Base-by-base conservation (phyloP, 1,140 invertebrate genomes). In the Drosophila jambulina region DNA sequence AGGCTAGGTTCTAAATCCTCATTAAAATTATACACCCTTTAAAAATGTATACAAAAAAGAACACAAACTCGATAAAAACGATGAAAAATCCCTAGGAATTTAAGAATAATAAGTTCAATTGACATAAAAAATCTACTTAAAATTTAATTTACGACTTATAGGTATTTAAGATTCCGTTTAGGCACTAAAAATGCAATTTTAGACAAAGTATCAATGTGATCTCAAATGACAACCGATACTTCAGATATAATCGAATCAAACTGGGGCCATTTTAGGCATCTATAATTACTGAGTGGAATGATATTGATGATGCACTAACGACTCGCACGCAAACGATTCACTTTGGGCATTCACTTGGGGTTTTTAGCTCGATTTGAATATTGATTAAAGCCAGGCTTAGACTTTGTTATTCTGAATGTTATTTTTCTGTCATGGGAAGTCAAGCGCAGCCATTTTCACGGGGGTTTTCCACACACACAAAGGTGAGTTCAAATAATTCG, bases 401-500 rank as follows among this genome's bases (percentile, higher is more conserved):
- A 64, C 60, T 21, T 78, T 81, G 54, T 65, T 42, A 12, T 21
- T 40, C 29, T 7, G 21, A 7, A 9, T 60, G 23, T 8, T 13
- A 32, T 29, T 19, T 32, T 32, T 23, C 34, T 45, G 19, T 40
- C 19, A 56, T 17, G 60, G 70, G 53, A 59, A 72, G 42, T 77
- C 82, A 85, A 81, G 82, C 81, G 78, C 45, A 78, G 68, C 83
- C 8, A 67, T 76, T 79, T 76, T 32, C 75, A 87, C 51, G 12
- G 25, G 74, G 72, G 48, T 36, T 77, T 77, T 77, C 23, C 49
- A 34, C 72, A 68, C 29, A 58, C 38, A 59, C 25, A 19, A 3
- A 61, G 17, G n/a, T 23, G 19, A 68, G 43, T 57, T 23, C n/a
- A 19, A 59, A 65, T 42, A 58, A 34, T 32, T 67, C 21, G 63